These are phyloP conservation scores for Aphis gossypii DNA, from an alignment of 1,140 invertebrate species.

Conservation along the genomic window DNA sequence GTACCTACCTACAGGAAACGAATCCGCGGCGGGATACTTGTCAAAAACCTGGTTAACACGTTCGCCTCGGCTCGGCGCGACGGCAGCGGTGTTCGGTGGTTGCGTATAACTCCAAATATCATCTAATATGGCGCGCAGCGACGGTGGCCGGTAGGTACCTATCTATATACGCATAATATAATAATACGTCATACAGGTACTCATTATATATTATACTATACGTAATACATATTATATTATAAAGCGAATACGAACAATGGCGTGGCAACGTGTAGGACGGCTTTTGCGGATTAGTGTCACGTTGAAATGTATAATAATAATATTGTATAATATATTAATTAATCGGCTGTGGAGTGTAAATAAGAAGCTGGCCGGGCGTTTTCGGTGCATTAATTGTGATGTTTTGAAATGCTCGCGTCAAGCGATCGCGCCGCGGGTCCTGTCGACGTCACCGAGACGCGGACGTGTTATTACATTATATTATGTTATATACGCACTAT, in stretches of 20 bases:
- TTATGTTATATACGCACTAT: neutral
- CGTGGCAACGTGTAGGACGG: neutral
- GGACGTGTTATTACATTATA: slow-evolving; percentile 14
- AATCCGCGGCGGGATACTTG: slow-evolving; percentile 45
- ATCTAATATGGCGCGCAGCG: neutral
- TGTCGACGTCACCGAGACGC: neutral
- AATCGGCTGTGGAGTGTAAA: slow-evolving; percentile 41
- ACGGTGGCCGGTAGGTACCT: neutral
- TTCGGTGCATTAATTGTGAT: slow-evolving; percentile 20
- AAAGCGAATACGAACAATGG: neutral
- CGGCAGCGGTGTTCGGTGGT: neutral
- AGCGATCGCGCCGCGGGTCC: neutral
- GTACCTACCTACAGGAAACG: slow-evolving; percentile 1
- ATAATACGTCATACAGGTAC: neutral
- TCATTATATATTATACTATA: neutral
- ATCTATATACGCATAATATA: neutral
- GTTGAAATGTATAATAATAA: neutral
- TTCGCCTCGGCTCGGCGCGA: slow-evolving; percentile 2
- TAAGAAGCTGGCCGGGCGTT: neutral
- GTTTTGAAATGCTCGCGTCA: neutral
- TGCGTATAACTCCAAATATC: neutral
- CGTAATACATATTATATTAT: neutral
- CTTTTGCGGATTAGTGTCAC: slow-evolving; percentile 33
- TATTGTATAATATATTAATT: neutral
- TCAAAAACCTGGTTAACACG: slow-evolving; percentile 52